Base-by-base conservation (phyloP, 2,888 invertebrate genomes). In the Tricholauxania praeusta region DNA sequence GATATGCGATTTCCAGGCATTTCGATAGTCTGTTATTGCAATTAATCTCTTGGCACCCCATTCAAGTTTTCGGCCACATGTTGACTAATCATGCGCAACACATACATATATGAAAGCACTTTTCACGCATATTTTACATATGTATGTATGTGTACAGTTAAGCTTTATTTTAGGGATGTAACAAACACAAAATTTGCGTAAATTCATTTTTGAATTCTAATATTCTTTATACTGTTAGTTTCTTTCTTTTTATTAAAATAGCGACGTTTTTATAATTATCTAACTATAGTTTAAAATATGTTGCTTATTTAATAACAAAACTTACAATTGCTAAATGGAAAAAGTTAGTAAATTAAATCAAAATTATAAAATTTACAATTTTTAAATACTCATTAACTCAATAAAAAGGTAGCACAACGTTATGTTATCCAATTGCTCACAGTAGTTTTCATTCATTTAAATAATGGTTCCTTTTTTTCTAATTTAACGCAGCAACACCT, bases 71-170 rank as follows among this genome's bases (percentile, higher is more conserved):
- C 14, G n/a, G 65, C 65, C 65, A 66, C 65, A 66, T 66, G 65
- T 66, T 66, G 65, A 66, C 53, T 53, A 39, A 32, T 52, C 65
- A 66, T 52, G 53, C 63, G 63, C 63, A 49, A 64, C 19, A 32
- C n/a, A 17, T 5, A 64, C 39, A 39, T 7, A 19, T 19, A 14
- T 17, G 53, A 53, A 10, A 53, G 53, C 10, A 64, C 17, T 49
- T 12, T 14, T 6, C 12, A 12, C 3, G 3, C 51, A 60, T 5
- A 28, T 28, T 28, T 4, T 28, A 28, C 28, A 28, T 28, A 28
- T 28, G 28, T 28, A 28, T 2, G 28, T 28, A 28, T 3, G 3
- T 28, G 4, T 28, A 28, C 0, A 28, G 28, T 28, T 4, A 39
- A 39, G 39, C 39, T 39, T 39, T 39, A n/a, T 10, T 7, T 39